A percentile compares a stretch with the other conserved stretches of the same genome.
Evolutionary conservation across 2,113 vertebrate species (phyloP).

Genomic region (Hippocampus abdominalis): DNA sequence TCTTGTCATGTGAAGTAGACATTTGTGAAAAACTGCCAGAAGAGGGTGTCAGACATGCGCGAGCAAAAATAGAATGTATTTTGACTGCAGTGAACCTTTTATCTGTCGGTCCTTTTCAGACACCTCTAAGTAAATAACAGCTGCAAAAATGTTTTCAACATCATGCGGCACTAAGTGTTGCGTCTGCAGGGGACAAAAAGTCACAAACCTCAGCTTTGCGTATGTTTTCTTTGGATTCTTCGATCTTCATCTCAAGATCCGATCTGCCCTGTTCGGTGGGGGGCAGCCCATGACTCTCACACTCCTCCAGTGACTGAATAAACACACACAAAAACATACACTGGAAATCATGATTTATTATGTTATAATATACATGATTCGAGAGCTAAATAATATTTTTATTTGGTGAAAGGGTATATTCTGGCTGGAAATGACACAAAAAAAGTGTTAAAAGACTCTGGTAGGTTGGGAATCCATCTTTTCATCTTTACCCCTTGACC

Average conservation of each 20-base stretch:
- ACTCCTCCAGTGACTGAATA: slow-evolving; percentile 84
- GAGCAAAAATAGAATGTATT: slow-evolving; percentile 5
- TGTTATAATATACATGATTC: too few relatives aligned
- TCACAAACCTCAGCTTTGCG: slow-evolving; percentile 88
- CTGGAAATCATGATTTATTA: neutral
- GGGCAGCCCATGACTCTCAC: slow-evolving; percentile 83
- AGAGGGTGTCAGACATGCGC: slow-evolving; percentile 50
- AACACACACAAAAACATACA: slow-evolving; percentile 19
- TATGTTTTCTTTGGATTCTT: slow-evolving; percentile 90
- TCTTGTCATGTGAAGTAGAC: neutral
- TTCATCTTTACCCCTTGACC: neutral
- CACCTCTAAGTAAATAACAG: neutral
- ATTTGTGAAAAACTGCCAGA: slow-evolving; percentile 32
- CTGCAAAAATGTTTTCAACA: neutral
- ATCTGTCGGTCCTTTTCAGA: neutral
- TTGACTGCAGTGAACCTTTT: neutral
- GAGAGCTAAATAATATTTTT: neutral
- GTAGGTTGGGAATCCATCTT: neutral
- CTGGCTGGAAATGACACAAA: neutral
- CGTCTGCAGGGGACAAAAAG: neutral
- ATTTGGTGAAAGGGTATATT: neutral
- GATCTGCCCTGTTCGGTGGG: slow-evolving; percentile 83
- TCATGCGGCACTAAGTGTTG: neutral
- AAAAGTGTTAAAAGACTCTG: neutral
- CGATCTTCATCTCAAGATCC: slow-evolving; percentile 91